Evolutionary conservation across 2,113 vertebrate genomes (phyloP).

Genomic region (Sphaerodactylus townsendi): DNA sequence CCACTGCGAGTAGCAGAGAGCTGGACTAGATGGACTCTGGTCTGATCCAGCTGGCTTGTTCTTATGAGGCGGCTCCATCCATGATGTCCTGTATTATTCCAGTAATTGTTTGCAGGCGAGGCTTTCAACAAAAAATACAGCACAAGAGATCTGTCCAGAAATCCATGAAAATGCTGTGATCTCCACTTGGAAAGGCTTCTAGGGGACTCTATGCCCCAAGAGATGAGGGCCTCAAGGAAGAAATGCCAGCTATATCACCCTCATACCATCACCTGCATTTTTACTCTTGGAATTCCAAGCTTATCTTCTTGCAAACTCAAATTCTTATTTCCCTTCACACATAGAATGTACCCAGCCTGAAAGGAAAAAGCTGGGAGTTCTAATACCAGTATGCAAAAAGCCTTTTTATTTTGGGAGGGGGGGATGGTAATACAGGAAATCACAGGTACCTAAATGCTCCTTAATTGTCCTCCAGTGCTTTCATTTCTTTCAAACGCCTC

Average conservation of each 20-base stretch:
- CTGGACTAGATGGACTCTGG: no score
- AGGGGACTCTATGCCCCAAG: no score
- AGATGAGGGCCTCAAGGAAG: background rate
- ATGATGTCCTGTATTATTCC: no score
- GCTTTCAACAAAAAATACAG: background rate
- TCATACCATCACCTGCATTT: background rate
- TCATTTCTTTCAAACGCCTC: slow-evolving; percentile 79
- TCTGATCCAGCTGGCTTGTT: no score
- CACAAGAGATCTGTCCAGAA: background rate
- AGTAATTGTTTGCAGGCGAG: background rate
- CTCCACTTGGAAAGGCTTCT: background rate
- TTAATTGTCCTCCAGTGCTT: slow-evolving; percentile 55
- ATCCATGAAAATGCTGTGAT: no score
- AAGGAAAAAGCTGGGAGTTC: background rate
- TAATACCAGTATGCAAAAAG: no score
- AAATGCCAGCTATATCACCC: background rate
- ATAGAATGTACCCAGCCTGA: background rate
- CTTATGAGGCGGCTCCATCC: no score
- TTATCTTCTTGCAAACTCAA: background rate
- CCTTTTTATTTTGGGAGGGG: no score
- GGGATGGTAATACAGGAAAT: background rate
- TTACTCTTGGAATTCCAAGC: background rate
- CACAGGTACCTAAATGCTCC: no score
- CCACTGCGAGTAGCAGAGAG: no score
- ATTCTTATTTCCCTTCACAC: background rate